These are phyloP conservation scores for Ellobius talpinus DNA, from an alignment of 2,113 vertebrate species.

Conservation along the genomic window DNA sequence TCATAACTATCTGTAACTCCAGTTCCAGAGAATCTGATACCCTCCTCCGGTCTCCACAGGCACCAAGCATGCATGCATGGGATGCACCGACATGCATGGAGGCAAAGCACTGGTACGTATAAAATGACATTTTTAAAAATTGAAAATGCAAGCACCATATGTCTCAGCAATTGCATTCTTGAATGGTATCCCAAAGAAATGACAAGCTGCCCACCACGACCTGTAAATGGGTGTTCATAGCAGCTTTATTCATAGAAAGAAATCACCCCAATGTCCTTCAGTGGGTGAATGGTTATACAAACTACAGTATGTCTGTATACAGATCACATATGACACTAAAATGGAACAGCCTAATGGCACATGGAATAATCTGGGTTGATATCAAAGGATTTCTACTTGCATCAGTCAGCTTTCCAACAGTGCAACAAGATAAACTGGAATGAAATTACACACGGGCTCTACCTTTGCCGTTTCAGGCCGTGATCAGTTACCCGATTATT, in stretches of 20 bases:
- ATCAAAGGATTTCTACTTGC: no score
- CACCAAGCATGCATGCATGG: background rate
- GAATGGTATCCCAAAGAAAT: background rate
- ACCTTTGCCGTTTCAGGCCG: no score
- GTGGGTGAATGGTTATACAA: background rate
- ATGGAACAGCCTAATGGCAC: no score
- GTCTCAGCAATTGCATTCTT: background rate
- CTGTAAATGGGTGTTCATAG: background rate
- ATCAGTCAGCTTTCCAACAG: no score
- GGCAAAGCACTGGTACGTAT: background rate
- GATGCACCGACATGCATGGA: background rate
- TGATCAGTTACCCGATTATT: no score
- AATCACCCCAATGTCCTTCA: constrained; percentile 9
- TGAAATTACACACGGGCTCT: no score
- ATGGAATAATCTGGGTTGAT: no score
- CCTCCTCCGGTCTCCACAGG: background rate
- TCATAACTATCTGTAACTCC: background rate
- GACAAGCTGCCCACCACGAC: background rate
- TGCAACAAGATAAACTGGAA: no score
- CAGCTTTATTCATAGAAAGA: background rate
- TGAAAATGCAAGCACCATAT: background rate
- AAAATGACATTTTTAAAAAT: background rate
- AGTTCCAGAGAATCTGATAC: background rate
- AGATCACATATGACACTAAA: no score
- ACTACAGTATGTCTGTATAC: background rate